Evolutionary conservation across 2,797 vertebrate species (phyloP).

Genomic region (Spondyliosoma cantharus): DNA sequence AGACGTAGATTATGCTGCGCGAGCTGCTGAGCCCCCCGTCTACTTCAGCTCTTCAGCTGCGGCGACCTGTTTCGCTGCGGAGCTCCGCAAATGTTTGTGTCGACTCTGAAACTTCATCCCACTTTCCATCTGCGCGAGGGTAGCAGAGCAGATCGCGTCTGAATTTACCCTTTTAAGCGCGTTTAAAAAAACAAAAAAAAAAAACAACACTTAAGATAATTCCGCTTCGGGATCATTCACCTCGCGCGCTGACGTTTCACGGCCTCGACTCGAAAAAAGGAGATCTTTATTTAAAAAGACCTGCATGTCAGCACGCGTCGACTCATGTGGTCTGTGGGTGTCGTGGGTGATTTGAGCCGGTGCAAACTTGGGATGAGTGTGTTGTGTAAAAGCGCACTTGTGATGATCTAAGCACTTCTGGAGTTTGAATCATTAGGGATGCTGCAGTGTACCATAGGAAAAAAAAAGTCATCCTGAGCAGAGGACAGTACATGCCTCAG

Average conservation of each 20-base stretch:
- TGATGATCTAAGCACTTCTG: constrained; percentile 78
- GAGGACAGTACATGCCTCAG: constrained; percentile 66
- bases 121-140: too few species aligned
- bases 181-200: not conserved
- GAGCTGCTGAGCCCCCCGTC: too few species aligned
- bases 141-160: too few species aligned
- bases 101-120: too few species aligned
- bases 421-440: constrained; percentile 73
- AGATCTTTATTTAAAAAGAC: constrained; percentile 36
- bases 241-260: constrained; percentile 29
- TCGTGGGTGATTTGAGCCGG: constrained; percentile 51
- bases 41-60: too few species aligned
- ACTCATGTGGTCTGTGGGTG: constrained; percentile 58
- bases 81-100: too few species aligned
- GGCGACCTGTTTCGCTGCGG: too few species aligned
- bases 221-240: not conserved
- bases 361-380: constrained; percentile 60
- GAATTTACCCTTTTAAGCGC: not conserved
- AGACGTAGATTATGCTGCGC: too few species aligned
- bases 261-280: not conserved
- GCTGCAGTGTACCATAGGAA: constrained; percentile 59
- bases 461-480: constrained; percentile 69
- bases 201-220: not conserved
- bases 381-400: constrained; percentile 69
- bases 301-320: constrained; percentile 40